These are phyloP conservation scores for Hydractinia symbiolongicarpus DNA, from an alignment of 30 jellyfish, hydroid and myxozoan species.

Conservation along the genomic window DNA sequence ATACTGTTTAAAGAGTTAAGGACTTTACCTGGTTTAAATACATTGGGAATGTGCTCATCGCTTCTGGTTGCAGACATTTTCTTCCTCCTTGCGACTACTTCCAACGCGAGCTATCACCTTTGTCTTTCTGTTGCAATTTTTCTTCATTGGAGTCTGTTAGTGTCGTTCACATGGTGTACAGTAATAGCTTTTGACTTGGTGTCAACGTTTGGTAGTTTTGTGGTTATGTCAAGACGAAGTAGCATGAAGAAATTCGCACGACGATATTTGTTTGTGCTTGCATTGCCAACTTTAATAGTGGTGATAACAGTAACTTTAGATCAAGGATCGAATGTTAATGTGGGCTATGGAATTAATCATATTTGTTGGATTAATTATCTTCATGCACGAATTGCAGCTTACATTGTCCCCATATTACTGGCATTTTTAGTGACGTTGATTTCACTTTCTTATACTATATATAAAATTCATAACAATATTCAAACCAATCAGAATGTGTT, in stretches of 20 bases:
- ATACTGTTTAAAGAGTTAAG: not conserved
- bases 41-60: not conserved
- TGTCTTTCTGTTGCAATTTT: not conserved
- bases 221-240: not conserved
- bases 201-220: not conserved
- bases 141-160: constrained; percentile 10
- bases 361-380: constrained; percentile 8
- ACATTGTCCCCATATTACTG: constrained; percentile 11
- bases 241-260: not conserved
- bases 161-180: constrained; percentile 1
- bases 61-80: constrained; percentile 4
- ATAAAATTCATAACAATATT: not conserved
- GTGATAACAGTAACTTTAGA: not conserved
- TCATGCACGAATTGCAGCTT: constrained; percentile 4
- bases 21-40: constrained; percentile 9
- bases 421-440: not conserved
- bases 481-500: not conserved
- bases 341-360: constrained; percentile 8
- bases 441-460: not conserved
- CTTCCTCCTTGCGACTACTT: not conserved
- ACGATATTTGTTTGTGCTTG: not conserved
- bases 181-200: constrained; percentile 9
- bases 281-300: not conserved
- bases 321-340: not conserved
- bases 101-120: not conserved